Conservation (phyloP, 2,888 invertebrate genomes). For the Caenorhabditis sp. region DNA sequence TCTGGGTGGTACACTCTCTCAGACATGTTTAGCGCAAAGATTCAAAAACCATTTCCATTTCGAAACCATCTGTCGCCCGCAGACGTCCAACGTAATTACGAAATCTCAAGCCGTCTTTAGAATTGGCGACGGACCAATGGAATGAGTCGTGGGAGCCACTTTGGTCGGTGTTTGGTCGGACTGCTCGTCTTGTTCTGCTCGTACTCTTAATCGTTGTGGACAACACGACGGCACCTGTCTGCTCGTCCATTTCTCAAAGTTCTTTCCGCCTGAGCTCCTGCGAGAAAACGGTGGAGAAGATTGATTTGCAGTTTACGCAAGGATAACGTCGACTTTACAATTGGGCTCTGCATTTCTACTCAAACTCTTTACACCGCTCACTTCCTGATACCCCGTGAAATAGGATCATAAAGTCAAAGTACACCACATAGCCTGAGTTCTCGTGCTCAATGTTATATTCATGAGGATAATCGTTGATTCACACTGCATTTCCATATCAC, state of each 20-base stretch:
- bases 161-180: conserved; percentile 28
- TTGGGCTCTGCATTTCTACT: conserved; percentile 21
- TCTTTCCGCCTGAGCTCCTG: conserved; percentile 7
- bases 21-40: conserved; percentile 10
- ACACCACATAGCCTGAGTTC: conserved; percentile 16
- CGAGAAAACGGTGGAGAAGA: background rate
- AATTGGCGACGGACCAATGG: conserved; percentile 17
- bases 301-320: conserved; percentile 31
- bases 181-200: no score
- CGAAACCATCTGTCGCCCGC: background rate
- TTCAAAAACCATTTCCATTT: conserved; percentile 33
- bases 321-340: conserved; percentile 34
- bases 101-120: conserved; percentile 15
- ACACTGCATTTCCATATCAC: background rate
- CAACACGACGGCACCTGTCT: conserved; percentile 29
- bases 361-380: background rate
- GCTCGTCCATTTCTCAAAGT: conserved; percentile 22
- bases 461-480: conserved; percentile 21
- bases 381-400: conserved; percentile 14
- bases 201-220: conserved; percentile 31
- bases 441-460: conserved; percentile 20
- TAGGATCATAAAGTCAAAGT: conserved; percentile 12
- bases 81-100: conserved; percentile 12
- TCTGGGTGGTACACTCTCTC: conserved; percentile 5
- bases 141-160: conserved; percentile 23